Percentiles rank a stretch among this genome's conserved stretches.
Conservation (phyloP, 2,113 vertebrate species). For the Urocolius indicus region DNA sequence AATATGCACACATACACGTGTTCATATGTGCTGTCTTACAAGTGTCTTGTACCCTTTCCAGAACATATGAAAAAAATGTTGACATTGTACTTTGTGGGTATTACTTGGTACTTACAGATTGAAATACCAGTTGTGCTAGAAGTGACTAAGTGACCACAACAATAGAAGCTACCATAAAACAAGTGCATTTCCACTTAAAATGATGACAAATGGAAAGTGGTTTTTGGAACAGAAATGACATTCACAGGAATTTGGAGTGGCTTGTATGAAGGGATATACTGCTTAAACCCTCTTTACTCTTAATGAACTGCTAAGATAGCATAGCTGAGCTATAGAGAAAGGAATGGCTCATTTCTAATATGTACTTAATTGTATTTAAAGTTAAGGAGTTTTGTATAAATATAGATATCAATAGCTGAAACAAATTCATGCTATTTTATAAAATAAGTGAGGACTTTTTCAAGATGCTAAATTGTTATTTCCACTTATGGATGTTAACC, state of each 20-base stretch:
- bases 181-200: not conserved
- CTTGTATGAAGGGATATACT: not conserved
- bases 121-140: not conserved
- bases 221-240: not conserved
- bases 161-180: not conserved
- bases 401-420: conserved; percentile 21
- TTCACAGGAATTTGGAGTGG: not conserved
- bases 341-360: conserved; percentile 5
- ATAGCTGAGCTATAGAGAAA: not conserved
- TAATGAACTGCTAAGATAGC: not conserved
- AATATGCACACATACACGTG: not conserved
- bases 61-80: rapidly evolving
- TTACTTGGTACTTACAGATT: not conserved
- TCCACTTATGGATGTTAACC: not conserved
- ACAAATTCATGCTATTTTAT: not conserved
- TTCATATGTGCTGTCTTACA: not conserved
- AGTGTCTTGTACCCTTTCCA: not conserved
- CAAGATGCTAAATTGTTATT: conserved; percentile 11
- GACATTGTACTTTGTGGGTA: not conserved
- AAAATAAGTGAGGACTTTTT: not conserved
- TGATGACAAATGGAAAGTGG: not conserved
- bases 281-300: not conserved
- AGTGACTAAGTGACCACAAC: not conserved
- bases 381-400: conserved; percentile 34
- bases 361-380: conserved; percentile 1